These are phyloP conservation scores for Oxygymnocypris stewartii DNA, from an alignment of 2,113 vertebrate species.

Conservation along the genomic window DNA sequence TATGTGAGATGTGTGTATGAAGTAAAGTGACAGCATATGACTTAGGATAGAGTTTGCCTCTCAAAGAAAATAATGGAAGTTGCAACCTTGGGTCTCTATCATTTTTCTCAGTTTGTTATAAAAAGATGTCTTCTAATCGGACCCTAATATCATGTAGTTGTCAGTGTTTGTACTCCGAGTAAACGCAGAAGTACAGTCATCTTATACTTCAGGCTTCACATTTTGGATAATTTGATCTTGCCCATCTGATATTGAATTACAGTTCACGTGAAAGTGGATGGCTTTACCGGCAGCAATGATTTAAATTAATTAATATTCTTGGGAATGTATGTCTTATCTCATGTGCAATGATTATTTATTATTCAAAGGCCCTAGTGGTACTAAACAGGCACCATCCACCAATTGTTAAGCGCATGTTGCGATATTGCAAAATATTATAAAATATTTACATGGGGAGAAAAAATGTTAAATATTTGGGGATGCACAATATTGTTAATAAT, in stretches of 20 bases:
- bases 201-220: too few relatives aligned
- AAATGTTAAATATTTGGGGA: too few relatives aligned
- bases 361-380: too few relatives aligned
- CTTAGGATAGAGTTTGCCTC: background rate
- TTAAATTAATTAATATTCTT: background rate
- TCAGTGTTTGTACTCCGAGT: background rate
- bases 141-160: background rate
- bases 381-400: too few relatives aligned
- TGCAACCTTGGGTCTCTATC: background rate
- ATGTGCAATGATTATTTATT: background rate
- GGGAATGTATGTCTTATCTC: background rate
- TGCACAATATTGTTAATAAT: background rate
- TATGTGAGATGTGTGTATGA: background rate
- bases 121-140: background rate
- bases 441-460: too few relatives aligned
- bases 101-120: background rate
- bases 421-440: too few relatives aligned
- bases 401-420: too few relatives aligned
- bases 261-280: background rate
- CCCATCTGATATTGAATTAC: background rate
- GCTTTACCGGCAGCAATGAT: background rate
- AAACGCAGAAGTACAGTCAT: background rate
- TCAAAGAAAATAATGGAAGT: too few relatives aligned
- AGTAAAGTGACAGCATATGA: constrained; percentile 1
- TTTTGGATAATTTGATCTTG: too few relatives aligned